phyloP scores from a whole-genome alignment of 2,888 invertebrate genomes.

The Mystacides longicornis region DNA sequence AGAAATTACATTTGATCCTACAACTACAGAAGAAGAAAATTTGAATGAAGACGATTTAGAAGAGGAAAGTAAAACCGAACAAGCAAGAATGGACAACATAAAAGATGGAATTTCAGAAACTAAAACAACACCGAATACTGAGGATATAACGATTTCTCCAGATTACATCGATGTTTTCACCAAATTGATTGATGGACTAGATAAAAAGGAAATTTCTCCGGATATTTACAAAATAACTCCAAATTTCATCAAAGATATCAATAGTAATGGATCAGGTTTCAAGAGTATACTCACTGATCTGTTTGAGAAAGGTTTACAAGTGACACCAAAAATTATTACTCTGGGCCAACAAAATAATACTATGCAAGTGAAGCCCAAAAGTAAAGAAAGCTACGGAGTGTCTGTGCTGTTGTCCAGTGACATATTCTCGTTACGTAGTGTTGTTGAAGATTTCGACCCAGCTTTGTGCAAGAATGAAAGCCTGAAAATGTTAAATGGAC shows the following conservation, averaged over 20 bases:
- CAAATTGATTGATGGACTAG: neutral
- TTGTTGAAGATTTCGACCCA: conserved; percentile 43
- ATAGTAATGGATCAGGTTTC: neutral
- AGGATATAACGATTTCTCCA: too few relatives aligned
- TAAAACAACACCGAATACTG: too few relatives aligned
- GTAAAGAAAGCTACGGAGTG: conserved; percentile 10
- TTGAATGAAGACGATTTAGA: too few relatives aligned
- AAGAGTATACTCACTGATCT: neutral
- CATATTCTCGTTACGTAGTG: conserved; percentile 43
- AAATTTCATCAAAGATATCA: neutral
- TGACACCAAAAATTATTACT: neutral
- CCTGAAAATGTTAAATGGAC: conserved; percentile 41
- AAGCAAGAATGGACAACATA: too few relatives aligned
- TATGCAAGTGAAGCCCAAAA: neutral
- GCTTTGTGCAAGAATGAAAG: conserved; percentile 45
- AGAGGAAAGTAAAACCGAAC: too few relatives aligned
- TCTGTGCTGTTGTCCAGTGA: conserved; percentile 42
- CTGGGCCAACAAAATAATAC: neutral
- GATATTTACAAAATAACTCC: neutral
- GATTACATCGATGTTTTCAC: too few relatives aligned
- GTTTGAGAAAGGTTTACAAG: neutral
- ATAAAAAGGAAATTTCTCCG: neutral
- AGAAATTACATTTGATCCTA: too few relatives aligned
- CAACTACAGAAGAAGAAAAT: too few relatives aligned
- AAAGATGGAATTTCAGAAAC: too few relatives aligned